Conservation (phyloP, 2,888 invertebrate species). For the Leucania comma region DNA sequence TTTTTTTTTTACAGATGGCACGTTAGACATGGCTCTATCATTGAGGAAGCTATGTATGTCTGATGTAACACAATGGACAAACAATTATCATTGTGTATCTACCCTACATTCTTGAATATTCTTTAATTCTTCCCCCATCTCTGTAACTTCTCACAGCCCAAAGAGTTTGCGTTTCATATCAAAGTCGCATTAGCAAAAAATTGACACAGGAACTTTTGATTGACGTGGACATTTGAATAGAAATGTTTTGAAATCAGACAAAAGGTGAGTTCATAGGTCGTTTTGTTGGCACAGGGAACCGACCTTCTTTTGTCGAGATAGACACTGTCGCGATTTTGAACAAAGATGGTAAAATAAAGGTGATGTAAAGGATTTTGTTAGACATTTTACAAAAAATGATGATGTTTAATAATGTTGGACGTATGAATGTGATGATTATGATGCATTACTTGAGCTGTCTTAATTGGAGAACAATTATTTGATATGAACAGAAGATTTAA, state of each 20-base stretch:
- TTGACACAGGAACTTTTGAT: constrained; percentile 74
- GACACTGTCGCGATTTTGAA: constrained; percentile 76
- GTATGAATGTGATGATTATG: constrained; percentile 44
- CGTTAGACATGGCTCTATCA: background rate
- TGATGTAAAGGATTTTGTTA: constrained; percentile 44
- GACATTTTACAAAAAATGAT: constrained; percentile 49
- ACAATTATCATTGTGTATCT: constrained; percentile 35
- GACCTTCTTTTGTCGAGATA: constrained; percentile 42
- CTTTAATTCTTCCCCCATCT: constrained; percentile 49
- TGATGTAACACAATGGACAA: constrained; percentile 36
- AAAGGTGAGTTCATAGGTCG: constrained; percentile 75
- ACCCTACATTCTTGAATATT: constrained; percentile 51
- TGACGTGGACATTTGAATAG: constrained; percentile 72
- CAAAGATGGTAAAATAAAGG: constrained; percentile 68
- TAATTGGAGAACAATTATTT: constrained; percentile 36
- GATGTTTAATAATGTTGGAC: constrained; percentile 42
- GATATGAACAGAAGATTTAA: constrained; percentile 15
- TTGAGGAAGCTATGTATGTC: constrained; percentile 7
- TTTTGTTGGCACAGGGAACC: constrained; percentile 60
- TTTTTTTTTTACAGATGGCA: background rate
- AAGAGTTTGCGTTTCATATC: constrained; percentile 68
- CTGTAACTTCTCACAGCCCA: constrained; percentile 61
- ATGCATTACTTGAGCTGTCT: constrained; percentile 37
- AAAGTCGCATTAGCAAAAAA: constrained; percentile 75
- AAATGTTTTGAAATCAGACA: constrained; percentile 68